Evolutionary conservation across 2,113 vertebrate genomes (phyloP).

Genomic region (Mus pahari): DNA sequence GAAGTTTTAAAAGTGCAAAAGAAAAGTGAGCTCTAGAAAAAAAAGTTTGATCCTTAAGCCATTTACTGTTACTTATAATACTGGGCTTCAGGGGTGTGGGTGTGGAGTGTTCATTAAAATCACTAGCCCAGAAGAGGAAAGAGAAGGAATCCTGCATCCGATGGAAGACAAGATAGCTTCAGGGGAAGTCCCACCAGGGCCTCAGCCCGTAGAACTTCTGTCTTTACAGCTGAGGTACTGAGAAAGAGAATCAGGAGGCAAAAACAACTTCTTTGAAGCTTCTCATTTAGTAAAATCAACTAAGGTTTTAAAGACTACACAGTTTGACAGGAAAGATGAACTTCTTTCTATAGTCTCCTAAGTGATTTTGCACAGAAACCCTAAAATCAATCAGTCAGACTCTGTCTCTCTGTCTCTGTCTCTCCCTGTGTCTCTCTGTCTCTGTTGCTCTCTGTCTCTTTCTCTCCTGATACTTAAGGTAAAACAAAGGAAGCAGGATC

Average conservation of each 20-base stretch:
- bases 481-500: slow-evolving; percentile 8
- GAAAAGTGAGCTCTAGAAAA: neutral
- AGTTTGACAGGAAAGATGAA: slow-evolving; percentile 29
- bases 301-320: slow-evolving; percentile 30
- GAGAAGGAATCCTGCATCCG: neutral
- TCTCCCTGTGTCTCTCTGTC: neutral
- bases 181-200: neutral
- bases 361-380: slow-evolving; percentile 36
- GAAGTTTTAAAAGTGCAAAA: neutral
- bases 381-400: neutral
- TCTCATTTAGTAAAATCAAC: slow-evolving; percentile 43
- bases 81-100: neutral
- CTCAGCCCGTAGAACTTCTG: neutral
- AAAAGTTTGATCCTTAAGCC: slow-evolving; percentile 29
- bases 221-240: neutral
- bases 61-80: slow-evolving; percentile 37
- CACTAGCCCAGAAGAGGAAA: neutral
- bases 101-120: slow-evolving; percentile 3
- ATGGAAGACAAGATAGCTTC: slow-evolving; percentile 27
- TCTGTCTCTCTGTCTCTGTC: neutral
- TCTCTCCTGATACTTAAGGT: neutral
- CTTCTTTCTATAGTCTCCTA: neutral
- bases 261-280: neutral
- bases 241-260: neutral
- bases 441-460: neutral